These are phyloP conservation scores for Thalassarche chlororhynchos DNA, from an alignment of 2,113 vertebrate species.

Conservation along the genomic window DNA sequence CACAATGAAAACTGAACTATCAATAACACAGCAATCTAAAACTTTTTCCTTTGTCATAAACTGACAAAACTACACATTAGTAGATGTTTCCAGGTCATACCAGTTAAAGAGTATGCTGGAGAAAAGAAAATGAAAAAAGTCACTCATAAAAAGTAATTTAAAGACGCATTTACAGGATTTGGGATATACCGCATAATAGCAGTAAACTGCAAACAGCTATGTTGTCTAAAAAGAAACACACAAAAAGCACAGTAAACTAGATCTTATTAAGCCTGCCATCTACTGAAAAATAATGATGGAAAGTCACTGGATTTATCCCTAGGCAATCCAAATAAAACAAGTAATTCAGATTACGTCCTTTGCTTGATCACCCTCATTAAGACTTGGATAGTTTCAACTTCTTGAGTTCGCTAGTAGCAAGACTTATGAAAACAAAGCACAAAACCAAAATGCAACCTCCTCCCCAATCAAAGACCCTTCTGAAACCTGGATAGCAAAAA, in stretches of 20 bases:
- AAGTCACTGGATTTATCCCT: neutral
- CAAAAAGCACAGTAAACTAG: neutral
- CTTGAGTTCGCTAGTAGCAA: neutral
- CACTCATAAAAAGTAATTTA: neutral
- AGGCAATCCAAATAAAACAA: slow-evolving; percentile 26
- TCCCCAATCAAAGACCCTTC: neutral
- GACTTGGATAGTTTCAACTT: neutral
- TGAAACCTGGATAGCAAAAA: neutral
- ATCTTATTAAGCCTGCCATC: neutral
- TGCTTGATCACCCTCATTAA: neutral
- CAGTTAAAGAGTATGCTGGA: neutral
- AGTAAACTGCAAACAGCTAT: neutral
- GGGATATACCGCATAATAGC: neutral
- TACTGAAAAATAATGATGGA: neutral
- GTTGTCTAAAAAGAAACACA: neutral
- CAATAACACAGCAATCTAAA: neutral
- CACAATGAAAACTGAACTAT: neutral
- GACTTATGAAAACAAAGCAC: neutral
- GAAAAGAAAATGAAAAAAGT: neutral
- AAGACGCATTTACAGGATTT: neutral
- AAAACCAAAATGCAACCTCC: neutral
- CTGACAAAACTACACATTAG: neutral
- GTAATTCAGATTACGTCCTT: neutral
- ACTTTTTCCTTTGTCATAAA: neutral
- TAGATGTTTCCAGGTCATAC: neutral